Percentiles rank a stretch among this genome's conserved stretches.
Evolutionary conservation across 1,140 invertebrate species (phyloP).

Genomic region (Saccostrea echinata): DNA sequence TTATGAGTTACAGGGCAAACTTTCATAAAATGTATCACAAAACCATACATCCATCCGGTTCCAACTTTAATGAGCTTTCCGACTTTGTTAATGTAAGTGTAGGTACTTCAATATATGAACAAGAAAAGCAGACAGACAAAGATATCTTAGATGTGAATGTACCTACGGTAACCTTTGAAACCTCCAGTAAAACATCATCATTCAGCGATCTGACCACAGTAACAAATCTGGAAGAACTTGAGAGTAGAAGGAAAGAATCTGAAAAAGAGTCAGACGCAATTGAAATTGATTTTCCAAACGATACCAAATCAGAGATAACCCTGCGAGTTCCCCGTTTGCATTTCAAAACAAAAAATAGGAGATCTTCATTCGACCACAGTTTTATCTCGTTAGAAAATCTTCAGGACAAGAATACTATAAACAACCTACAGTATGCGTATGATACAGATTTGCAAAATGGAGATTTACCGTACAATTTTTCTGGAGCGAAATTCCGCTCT

Average conservation of each 20-base stretch:
- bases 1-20: slow-evolving; percentile 63
- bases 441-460: background rate
- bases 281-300: background rate
- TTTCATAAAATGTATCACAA: background rate
- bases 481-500: background rate
- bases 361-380: slow-evolving; percentile 33
- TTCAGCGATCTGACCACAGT: slow-evolving; percentile 32
- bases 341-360: slow-evolving; percentile 3
- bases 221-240: background rate
- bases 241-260: background rate
- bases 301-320: background rate
- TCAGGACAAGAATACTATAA: background rate
- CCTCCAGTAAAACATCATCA: slow-evolving; percentile 14
- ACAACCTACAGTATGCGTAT: background rate
- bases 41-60: background rate
- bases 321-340: background rate
- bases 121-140: background rate
- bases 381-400: background rate
- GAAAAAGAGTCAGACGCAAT: background rate
- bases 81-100: slow-evolving; percentile 35
- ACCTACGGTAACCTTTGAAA: slow-evolving; percentile 7
- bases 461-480: slow-evolving; percentile 6
- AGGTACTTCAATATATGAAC: background rate
- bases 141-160: background rate
- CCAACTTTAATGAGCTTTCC: background rate